These are phyloP conservation scores for Octopus bimaculoides DNA, from an alignment of 1,140 invertebrate genomes.

Conservation along the genomic window DNA sequence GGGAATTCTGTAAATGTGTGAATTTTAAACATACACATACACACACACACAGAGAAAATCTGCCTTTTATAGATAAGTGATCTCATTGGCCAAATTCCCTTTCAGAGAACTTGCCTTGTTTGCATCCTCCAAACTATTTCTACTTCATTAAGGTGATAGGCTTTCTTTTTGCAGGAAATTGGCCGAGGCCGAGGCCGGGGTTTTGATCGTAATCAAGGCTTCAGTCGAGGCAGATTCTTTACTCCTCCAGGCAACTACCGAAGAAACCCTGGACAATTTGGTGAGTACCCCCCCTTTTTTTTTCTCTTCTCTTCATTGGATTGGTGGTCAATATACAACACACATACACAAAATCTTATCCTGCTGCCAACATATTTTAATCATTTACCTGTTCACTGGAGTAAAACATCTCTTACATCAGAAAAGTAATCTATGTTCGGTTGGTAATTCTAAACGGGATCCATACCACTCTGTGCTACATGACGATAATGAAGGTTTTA, in stretches of 20 bases:
- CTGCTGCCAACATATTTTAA: neutral
- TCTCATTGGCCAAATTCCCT: neutral
- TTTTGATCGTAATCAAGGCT: slow-evolving; percentile 27
- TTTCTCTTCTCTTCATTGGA: neutral
- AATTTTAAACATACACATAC: too few relatives aligned
- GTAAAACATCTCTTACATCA: neutral
- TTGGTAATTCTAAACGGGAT: slow-evolving; percentile 11
- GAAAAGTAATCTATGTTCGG: slow-evolving; percentile 4
- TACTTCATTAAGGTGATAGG: neutral
- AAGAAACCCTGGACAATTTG: slow-evolving; percentile 23
- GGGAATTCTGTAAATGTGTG: too few relatives aligned
- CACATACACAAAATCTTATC: neutral
- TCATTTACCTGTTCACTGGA: neutral
- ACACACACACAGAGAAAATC: too few relatives aligned
- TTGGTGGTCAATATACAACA: neutral
- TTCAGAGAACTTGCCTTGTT: neutral
- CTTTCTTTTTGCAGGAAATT: slow-evolving; percentile 29
- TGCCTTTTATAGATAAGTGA: too few relatives aligned
- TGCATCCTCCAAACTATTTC: neutral
- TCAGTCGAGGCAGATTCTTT: slow-evolving; percentile 43
- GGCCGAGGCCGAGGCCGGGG: slow-evolving; percentile 27
- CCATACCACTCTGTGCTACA: neutral
- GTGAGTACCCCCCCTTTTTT: slow-evolving; percentile 13
- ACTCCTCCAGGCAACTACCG: slow-evolving; percentile 50
- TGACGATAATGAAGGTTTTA: too few relatives aligned